Conservation (phyloP, 2,797 vertebrate species). For the Siniperca scherzeri region DNA sequence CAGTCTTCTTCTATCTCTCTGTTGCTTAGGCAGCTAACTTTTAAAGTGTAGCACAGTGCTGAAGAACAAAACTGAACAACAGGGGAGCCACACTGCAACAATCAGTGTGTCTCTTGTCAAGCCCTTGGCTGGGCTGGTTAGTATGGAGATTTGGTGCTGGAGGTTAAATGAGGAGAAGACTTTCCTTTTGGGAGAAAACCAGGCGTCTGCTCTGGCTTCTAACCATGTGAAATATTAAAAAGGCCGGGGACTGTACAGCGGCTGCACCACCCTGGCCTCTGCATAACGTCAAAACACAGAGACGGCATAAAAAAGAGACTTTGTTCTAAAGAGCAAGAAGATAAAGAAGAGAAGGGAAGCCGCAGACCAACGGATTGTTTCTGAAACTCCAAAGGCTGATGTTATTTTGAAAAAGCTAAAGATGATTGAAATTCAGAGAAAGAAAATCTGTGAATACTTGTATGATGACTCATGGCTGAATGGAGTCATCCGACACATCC, state of each 20-base stretch:
- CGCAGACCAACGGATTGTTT: conserved; percentile 1
- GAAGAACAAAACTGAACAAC: conserved; percentile 31
- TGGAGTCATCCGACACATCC: conserved; percentile 1
- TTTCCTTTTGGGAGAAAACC: conserved; percentile 62
- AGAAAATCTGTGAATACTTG: conserved; percentile 6
- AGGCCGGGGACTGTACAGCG: conserved; percentile 57
- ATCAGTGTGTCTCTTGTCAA: conserved; percentile 41
- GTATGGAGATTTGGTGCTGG: conserved; percentile 70
- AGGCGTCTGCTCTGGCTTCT: conserved; percentile 64
- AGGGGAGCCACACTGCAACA: conserved; percentile 40
- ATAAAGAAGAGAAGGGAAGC: conserved; percentile 11
- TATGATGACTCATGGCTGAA: conserved; percentile 26
- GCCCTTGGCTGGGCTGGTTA: conserved; percentile 63
- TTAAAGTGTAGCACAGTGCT: conserved; percentile 13
- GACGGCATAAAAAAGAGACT: conserved; percentile 35
- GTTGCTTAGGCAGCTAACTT: conserved; percentile 16
- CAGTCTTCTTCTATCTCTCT: neutral
- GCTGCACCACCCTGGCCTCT: conserved; percentile 54
- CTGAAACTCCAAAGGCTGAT: conserved; percentile 7
- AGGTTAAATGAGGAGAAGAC: conserved; percentile 77
- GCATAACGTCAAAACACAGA: conserved; percentile 40
- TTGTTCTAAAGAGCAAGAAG: conserved; percentile 34
- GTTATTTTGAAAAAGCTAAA: neutral
- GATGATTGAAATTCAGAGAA: neutral
- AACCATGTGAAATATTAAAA: conserved; percentile 81